These are phyloP conservation scores for Phodopus roborovskii DNA, from an alignment of 2,113 vertebrate species.

Conservation along the genomic window DNA sequence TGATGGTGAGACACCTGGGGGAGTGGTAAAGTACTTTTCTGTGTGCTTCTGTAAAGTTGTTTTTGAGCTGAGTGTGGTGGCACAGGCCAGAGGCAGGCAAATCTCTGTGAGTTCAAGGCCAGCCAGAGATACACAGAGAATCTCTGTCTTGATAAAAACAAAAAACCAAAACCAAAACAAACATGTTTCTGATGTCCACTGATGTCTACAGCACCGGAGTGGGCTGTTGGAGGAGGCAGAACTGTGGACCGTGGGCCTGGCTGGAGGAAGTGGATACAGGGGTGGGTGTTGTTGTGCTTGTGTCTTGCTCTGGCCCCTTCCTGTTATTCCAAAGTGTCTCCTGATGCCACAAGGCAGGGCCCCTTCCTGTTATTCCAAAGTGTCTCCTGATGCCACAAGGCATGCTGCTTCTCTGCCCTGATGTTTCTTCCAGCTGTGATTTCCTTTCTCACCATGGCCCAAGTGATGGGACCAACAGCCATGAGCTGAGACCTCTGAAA, in stretches of 20 bases:
- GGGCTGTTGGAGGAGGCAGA: not conserved
- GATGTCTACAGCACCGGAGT: not conserved
- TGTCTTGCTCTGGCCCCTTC: not conserved
- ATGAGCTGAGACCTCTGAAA: not conserved
- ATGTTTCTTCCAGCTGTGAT: not conserved
- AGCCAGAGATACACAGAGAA: not conserved
- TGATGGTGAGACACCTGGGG: no score
- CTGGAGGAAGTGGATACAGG: not conserved
- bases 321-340: not conserved
- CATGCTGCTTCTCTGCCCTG: not conserved
- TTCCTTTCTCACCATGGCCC: not conserved
- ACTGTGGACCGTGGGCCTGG: not conserved
- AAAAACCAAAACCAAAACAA: not conserved
- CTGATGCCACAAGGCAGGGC: not conserved
- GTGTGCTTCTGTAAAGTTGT: not conserved
- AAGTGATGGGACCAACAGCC: not conserved
- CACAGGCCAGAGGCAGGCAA: not conserved
- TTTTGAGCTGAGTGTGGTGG: not conserved
- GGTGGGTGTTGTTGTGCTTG: not conserved
- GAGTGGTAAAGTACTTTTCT: not conserved
- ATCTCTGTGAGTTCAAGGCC: not conserved
- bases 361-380: not conserved
- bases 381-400: not conserved
- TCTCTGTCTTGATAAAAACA: not conserved
- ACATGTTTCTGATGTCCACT: not conserved